Conservation (phyloP, 2,888 invertebrate species). For the Perizoma affinitatum region DNA sequence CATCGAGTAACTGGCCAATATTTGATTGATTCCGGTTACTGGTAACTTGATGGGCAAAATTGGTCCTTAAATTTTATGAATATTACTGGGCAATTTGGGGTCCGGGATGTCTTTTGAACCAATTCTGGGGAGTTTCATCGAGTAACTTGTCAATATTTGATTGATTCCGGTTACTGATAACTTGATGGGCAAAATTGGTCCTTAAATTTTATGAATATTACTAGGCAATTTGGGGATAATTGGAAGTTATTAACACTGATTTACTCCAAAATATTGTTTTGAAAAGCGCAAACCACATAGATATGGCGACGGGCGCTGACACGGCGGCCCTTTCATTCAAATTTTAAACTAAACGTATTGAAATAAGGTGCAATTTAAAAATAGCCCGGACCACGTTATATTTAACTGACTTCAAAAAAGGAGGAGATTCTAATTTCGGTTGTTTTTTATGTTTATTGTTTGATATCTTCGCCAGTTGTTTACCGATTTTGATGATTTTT, state of each 20-base stretch:
- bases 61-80: conserved; percentile 16
- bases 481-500: too few relatives aligned
- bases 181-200: conserved; percentile 20
- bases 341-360: too few relatives aligned
- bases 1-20: conserved; percentile 25
- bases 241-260: conserved; percentile 12
- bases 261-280: neutral
- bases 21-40: conserved; percentile 26
- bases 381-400: too few relatives aligned
- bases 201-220: conserved; percentile 16
- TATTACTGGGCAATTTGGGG: conserved; percentile 18
- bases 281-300: neutral
- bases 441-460: too few relatives aligned
- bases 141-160: conserved; percentile 27
- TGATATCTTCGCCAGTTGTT: too few relatives aligned
- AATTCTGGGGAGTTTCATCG: conserved; percentile 23
- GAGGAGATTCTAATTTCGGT: too few relatives aligned
- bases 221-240: conserved; percentile 17
- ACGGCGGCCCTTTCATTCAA: neutral
- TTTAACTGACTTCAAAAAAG: too few relatives aligned
- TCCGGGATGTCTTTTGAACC: conserved; percentile 36
- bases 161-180: conserved; percentile 23
- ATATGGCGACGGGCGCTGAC: too few relatives aligned
- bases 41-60: conserved; percentile 21
- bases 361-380: too few relatives aligned